Percentiles rank a stretch among this genome's conserved stretches.
phyloP scores from a whole-genome alignment of 2,888 invertebrate species.

The Podotricha telesiphe region DNA sequence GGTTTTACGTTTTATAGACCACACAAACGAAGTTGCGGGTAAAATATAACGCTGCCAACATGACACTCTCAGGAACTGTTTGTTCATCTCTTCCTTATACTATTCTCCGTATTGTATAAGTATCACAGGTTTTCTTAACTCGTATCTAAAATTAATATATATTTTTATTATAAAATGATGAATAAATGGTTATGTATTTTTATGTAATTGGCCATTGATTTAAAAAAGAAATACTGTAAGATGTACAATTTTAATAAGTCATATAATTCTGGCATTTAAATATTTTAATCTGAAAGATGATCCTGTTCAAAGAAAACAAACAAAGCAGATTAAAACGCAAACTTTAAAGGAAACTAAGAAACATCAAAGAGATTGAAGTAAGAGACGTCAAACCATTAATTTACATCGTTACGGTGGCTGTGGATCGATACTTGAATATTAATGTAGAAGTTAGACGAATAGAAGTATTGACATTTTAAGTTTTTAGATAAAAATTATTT shows the following conservation, averaged over 20 bases:
- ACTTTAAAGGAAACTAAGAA: conserved; percentile 13
- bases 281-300: neutral
- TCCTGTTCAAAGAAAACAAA: neutral
- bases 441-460: neutral
- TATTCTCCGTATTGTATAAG: no score
- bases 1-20: no score
- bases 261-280: neutral
- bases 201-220: no score
- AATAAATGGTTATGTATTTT: no score
- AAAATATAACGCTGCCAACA: no score
- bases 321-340: neutral
- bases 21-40: no score
- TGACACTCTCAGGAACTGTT: no score
- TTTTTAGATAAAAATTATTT: neutral
- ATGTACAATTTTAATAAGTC: neutral
- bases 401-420: conserved; percentile 3
- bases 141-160: no score
- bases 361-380: conserved; percentile 18
- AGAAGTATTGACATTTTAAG: neutral
- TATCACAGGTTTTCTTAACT: no score
- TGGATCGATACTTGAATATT: conserved; percentile 17
- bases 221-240: neutral
- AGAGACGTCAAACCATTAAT: conserved; percentile 22
- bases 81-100: no score
- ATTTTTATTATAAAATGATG: no score